Evolutionary conservation across 1,140 invertebrate genomes (phyloP).

Genomic region (Brachionus asplanchnoidis): DNA sequence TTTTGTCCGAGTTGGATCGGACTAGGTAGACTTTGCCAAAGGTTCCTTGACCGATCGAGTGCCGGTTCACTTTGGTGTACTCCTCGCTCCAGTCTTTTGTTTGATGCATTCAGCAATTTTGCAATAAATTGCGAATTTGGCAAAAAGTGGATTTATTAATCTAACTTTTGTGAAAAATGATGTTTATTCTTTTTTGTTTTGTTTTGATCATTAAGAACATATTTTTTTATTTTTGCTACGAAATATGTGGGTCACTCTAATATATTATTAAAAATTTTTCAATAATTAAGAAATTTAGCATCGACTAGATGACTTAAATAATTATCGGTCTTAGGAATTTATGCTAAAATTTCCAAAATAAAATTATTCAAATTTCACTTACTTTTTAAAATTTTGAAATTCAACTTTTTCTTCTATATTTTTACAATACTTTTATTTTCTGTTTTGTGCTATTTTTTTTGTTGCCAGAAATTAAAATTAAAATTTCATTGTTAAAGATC

Average conservation of each 20-base stretch:
- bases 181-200: background rate
- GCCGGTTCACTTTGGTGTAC: background rate
- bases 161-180: background rate
- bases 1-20: background rate
- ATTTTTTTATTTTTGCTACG: background rate
- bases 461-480: background rate
- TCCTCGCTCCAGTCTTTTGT: constrained; percentile 29
- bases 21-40: constrained; percentile 36
- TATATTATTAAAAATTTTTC: background rate
- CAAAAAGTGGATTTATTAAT: background rate
- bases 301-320: background rate
- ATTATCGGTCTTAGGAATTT: background rate
- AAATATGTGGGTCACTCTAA: background rate
- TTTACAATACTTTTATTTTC: no score
- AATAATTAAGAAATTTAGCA: background rate
- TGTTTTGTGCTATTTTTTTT: no score
- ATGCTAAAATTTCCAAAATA: background rate
- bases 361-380: background rate
- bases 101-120: constrained; percentile 19
- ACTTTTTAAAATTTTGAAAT: background rate
- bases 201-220: background rate
- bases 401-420: background rate
- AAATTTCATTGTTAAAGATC: background rate
- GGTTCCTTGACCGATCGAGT: constrained; percentile 10
- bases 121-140: background rate